Conservation (phyloP, 2,113 vertebrate genomes). For the Patagioenas fasciata region DNA sequence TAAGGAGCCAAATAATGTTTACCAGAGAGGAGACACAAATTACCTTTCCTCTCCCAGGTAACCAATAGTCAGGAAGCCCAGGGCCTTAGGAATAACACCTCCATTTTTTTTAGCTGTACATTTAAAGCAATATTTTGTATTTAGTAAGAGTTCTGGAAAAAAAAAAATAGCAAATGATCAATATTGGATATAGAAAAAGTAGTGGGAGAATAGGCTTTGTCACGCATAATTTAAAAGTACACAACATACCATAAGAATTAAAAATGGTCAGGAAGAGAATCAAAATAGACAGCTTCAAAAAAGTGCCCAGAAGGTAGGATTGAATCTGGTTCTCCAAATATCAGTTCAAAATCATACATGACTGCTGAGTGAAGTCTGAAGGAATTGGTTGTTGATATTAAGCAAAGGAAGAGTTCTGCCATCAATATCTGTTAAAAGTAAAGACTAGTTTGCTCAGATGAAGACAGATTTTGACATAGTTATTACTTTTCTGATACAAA, state of each 20-base stretch:
- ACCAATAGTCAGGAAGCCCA: background rate
- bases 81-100: background rate
- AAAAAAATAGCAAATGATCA: background rate
- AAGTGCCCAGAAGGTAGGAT: background rate
- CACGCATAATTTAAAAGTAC: background rate
- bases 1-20: background rate
- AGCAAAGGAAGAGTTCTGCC: background rate
- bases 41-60: background rate
- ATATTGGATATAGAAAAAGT: background rate
- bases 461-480: background rate
- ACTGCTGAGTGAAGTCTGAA: background rate
- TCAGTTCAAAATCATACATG: background rate
- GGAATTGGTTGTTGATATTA: constrained; percentile 1
- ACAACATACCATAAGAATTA: background rate
- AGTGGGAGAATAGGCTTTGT: background rate
- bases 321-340: background rate
- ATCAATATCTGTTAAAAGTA: background rate
- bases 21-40: background rate
- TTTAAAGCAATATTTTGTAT: background rate
- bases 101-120: background rate
- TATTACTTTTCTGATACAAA: background rate
- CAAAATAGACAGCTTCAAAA: background rate
- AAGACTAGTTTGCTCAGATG: background rate
- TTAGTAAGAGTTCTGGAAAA: background rate
- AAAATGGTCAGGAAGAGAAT: background rate